These are phyloP conservation scores for Lepeophtheirus nordmannii DNA, from an alignment of 2,888 invertebrate genomes.

Conservation along the genomic window DNA sequence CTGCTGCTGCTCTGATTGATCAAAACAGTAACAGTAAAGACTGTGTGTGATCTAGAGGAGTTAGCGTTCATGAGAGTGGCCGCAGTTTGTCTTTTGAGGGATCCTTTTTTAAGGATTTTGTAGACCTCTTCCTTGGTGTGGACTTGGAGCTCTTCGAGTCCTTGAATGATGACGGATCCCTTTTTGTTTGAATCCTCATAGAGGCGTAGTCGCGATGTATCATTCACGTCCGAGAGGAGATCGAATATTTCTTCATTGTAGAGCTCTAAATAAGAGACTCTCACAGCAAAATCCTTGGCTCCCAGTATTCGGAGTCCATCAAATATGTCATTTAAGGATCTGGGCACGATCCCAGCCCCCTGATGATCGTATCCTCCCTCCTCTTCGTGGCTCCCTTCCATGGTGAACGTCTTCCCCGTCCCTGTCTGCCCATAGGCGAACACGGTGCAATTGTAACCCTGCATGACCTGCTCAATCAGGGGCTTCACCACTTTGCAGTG, in stretches of 20 bases:
- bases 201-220: conserved; percentile 42
- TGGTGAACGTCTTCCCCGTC: conserved; percentile 87
- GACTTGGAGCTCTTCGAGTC: conserved; percentile 78
- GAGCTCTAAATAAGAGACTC: conserved; percentile 81
- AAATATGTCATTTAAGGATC: conserved; percentile 76
- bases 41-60: conserved; percentile 88
- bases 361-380: conserved; percentile 48
- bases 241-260: conserved; percentile 95
- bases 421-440: conserved; percentile 92
- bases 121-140: conserved; percentile 68
- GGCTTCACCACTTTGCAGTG: conserved; percentile 76
- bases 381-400: conserved; percentile 54
- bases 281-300: conserved; percentile 48
- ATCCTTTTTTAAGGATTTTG: conserved; percentile 69
- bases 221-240: conserved; percentile 58
- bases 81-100: conserved; percentile 70
- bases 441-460: conserved; percentile 93
- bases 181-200: conserved; percentile 62
- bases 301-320: conserved; percentile 58
- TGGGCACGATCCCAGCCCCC: conserved; percentile 74
- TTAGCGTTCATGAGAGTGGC: conserved; percentile 84
- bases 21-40: conserved; percentile 83
- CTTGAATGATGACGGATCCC: conserved; percentile 79
- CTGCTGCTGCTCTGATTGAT: conserved; percentile 80
- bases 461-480: conserved; percentile 72